Evolutionary conservation across 53 echinoderm and acorn worm genomes (phyloP), one percentile per base, ranked within the genome.

Genomic region (Antedon mediterranea): DNA sequence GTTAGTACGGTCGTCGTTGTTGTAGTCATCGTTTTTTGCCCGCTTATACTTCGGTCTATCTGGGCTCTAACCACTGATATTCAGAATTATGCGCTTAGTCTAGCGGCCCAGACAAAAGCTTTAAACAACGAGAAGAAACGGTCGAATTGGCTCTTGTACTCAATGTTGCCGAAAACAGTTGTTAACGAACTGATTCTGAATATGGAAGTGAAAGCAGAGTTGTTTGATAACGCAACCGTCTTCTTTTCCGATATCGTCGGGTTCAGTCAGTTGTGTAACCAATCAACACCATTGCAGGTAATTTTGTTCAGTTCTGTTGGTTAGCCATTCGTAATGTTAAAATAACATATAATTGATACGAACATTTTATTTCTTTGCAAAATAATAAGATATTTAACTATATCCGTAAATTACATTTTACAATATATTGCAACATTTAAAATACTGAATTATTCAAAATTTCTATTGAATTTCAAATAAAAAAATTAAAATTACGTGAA

Each of bases 61-160:
- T 91, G 91, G 91, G 85, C 88, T 1, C 73, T 91, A 71, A 91
- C 91, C 72, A 85, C 88, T 4, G 88, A 88, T 34, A 77, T 91
- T 6, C 88, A 91, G 72, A 91, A 85, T 76, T 88, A 83, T 77
- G 88, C 91, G 75, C 75, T 91, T 0, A 88, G 84, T 27, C 78
- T 91, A n/a, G 91, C 88, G 0, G 72, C 88, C 5, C 91, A 91
- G 85, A 91, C 91, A 11, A 91, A 91, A 76, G 90, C 85, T 30
- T 74, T 91, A 27, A 91, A 91, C 81, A 83, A 82, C 71, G 91
- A 91, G 81, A 91, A 88, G 82, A 87, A 88, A 28, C 85, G 88
- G 0, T 85, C 85, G 28, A 88, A 85, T 7, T 86, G 83, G 71
- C 74, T 91, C 23, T 74, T 88, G 30, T 85, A 88, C 70, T 83